Evolutionary conservation across 2,113 vertebrate species (phyloP).

Genomic region (Tenrec ecaudatus): DNA sequence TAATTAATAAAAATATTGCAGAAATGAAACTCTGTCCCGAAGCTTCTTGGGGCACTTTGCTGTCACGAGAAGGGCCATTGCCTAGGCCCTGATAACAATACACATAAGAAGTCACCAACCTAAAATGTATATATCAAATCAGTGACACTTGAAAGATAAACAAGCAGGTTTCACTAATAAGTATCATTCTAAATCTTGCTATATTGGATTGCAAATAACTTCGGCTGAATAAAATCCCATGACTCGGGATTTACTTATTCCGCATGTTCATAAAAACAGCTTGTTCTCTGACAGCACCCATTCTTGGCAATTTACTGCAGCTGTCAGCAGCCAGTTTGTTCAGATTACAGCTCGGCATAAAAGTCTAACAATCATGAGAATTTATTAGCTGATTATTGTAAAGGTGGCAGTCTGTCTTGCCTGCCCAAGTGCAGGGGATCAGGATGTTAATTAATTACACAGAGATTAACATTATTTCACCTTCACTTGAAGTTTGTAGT

Average conservation of each 20-base stretch:
- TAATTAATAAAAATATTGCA: conserved; percentile 47
- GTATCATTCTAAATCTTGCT: conserved; percentile 83
- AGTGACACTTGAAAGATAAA: conserved; percentile 86
- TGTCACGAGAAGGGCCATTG: background rate
- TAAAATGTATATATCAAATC: conserved; percentile 80
- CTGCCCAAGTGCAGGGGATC: conserved; percentile 84
- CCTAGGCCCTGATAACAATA: conserved; percentile 50
- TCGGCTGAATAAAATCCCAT: conserved; percentile 83
- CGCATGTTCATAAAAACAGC: conserved; percentile 85
- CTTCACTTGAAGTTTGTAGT: conserved; percentile 75
- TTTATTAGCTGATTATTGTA: conserved; percentile 88
- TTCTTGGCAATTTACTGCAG: conserved; percentile 89
- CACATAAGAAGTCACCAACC: conserved; percentile 61
- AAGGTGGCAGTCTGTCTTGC: conserved; percentile 81
- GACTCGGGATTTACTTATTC: conserved; percentile 87
- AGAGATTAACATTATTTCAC: conserved; percentile 84
- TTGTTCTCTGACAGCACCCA: conserved; percentile 87
- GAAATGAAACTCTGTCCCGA: conserved; percentile 8
- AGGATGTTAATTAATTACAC: conserved; percentile 85
- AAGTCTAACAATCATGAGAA: conserved; percentile 87
- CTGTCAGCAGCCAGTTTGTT: conserved; percentile 90
- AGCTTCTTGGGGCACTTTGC: conserved; percentile 11
- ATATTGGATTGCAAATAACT: conserved; percentile 83
- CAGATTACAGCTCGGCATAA: conserved; percentile 88
- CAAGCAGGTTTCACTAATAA: conserved; percentile 84